Percentiles rank a stretch among this genome's conserved stretches.
Conservation (phyloP, 1,140 invertebrate species). For the Ceratosolen fusciceps region DNA sequence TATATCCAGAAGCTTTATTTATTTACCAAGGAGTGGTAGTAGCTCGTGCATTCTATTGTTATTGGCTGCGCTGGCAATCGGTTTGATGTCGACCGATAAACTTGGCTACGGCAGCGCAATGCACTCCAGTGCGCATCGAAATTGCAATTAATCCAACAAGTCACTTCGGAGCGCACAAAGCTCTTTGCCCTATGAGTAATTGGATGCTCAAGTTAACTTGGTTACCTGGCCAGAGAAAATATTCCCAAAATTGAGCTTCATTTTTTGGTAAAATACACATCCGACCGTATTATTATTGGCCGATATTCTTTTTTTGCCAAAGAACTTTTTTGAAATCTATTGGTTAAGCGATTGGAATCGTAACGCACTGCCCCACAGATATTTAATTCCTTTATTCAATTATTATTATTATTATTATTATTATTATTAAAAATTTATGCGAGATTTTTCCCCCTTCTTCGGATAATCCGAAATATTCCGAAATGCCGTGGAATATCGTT, state of each 20-base stretch:
- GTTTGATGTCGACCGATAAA: conserved; percentile 44
- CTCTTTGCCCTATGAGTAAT: conserved; percentile 41
- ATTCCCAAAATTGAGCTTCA: neutral
- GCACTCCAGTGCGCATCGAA: conserved; percentile 41
- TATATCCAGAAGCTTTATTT: conserved; percentile 20
- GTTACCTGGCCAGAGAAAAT: conserved; percentile 3
- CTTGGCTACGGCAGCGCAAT: conserved; percentile 31
- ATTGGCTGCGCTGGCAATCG: conserved; percentile 29
- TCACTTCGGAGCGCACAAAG: conserved; percentile 38
- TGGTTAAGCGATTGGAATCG: too few species aligned
- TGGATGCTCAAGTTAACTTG: conserved; percentile 38
- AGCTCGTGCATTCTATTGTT: conserved; percentile 22
- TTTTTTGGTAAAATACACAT: conserved; percentile 9
- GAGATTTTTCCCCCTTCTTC: too few species aligned
- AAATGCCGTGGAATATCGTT: too few species aligned
- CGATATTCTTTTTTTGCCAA: neutral
- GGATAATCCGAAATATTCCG: too few species aligned
- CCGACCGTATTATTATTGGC: neutral
- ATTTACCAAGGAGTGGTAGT: too few species aligned
- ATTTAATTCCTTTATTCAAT: too few species aligned
- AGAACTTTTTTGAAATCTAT: too few species aligned
- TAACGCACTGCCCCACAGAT: too few species aligned
- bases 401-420: too few species aligned
- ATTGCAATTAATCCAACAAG: conserved; percentile 49
- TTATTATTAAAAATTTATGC: too few species aligned